Percentiles rank a stretch among this genome's conserved stretches.
These are phyloP conservation scores for Parazoanthus darwini DNA, from an alignment of 92 coral and sea anemone genomes.

Conservation along the genomic window DNA sequence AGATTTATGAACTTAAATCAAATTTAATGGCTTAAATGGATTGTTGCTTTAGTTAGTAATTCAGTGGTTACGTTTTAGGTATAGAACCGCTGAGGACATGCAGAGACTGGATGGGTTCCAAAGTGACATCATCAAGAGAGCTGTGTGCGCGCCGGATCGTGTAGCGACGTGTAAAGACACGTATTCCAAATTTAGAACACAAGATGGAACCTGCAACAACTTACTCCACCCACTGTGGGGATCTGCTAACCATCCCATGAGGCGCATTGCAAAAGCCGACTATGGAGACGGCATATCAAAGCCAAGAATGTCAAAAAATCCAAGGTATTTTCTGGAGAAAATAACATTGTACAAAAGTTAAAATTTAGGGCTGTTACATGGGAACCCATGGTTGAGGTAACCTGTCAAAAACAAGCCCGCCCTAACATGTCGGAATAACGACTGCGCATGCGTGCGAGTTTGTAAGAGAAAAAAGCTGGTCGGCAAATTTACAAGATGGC, in stretches of 20 bases:
- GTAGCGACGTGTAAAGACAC: background rate
- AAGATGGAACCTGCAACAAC: slow-evolving; percentile 75
- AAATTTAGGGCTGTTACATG: background rate
- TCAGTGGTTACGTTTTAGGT: background rate
- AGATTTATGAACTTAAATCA: too few relatives aligned
- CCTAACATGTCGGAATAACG: too few relatives aligned
- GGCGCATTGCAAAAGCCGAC: slow-evolving; percentile 49
- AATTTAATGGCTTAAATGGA: too few relatives aligned
- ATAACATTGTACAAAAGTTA: background rate
- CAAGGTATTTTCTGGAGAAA: background rate
- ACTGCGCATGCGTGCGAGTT: too few relatives aligned
- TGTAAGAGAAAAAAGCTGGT: too few relatives aligned
- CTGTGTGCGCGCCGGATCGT: slow-evolving; percentile 19
- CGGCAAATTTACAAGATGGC: too few relatives aligned
- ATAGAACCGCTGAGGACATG: slow-evolving; percentile 17
- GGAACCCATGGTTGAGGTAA: too few relatives aligned
- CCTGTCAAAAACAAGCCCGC: too few relatives aligned
- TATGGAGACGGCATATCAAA: slow-evolving; percentile 60
- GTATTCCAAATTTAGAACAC: slow-evolving; percentile 47
- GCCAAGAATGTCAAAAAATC: slow-evolving; percentile 44
- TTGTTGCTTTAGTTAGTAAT: too few relatives aligned
- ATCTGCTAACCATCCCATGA: slow-evolving; percentile 47
- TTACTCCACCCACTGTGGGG: slow-evolving; percentile 56
- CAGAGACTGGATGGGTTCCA: slow-evolving; percentile 15
- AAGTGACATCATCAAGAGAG: slow-evolving; percentile 13